Evolutionary conservation across 2,797 vertebrate genomes (phyloP).

Genomic region (Coreius guichenoti): DNA sequence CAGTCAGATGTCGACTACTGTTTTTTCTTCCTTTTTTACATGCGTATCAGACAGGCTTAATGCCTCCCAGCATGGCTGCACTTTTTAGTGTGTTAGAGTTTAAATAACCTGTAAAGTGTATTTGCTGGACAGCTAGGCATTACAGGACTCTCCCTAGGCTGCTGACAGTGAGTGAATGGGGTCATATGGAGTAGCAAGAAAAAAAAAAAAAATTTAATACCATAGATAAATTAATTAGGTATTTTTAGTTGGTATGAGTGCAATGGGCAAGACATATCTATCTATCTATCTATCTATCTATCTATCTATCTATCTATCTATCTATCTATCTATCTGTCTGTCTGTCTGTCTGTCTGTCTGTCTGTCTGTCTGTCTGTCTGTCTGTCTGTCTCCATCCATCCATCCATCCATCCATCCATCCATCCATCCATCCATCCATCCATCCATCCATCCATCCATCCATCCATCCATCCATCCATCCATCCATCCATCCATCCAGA

Average conservation of each 20-base stretch:
- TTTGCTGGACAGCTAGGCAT: conserved; percentile 60
- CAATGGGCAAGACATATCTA: not conserved
- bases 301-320: not conserved
- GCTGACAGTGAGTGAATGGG: conserved; percentile 40
- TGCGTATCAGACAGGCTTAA: conserved; percentile 63
- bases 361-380: not conserved
- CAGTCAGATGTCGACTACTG: conserved; percentile 54
- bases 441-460: too few species aligned
- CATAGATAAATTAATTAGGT: conserved; percentile 32
- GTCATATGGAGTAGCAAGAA: conserved; percentile 59
- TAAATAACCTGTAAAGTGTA: conserved; percentile 70
- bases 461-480: too few species aligned
- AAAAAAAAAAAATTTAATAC: conserved; percentile 50
- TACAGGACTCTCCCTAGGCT: conserved; percentile 56
- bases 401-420: too few species aligned
- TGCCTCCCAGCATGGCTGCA: conserved; percentile 68
- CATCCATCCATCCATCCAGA: not conserved
- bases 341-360: too few species aligned
- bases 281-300: not conserved
- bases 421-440: too few species aligned
- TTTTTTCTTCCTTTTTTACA: conserved; percentile 24
- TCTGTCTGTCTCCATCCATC: not conserved
- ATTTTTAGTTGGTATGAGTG: conserved; percentile 12
- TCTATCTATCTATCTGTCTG: not conserved
- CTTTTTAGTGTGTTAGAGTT: conserved; percentile 72